phyloP scores from a whole-genome alignment of 2,113 vertebrate species.

The Terrapene triunguis region DNA sequence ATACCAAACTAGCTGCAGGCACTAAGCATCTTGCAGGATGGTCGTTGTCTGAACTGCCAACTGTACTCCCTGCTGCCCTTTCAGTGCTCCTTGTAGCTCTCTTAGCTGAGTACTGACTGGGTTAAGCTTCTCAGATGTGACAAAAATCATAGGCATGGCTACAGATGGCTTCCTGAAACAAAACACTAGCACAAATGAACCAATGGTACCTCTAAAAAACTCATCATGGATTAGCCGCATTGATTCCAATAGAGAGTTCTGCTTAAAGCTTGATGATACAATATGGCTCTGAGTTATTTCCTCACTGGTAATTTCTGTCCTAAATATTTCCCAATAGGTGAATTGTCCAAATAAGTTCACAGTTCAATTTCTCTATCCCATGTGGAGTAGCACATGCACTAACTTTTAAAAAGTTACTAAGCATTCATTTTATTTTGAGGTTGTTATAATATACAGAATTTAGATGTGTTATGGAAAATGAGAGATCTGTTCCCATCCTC shows the following conservation, averaged over 20 bases:
- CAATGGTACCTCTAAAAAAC: background rate
- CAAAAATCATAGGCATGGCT: fast-evolving
- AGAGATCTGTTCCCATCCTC: conserved; percentile 52
- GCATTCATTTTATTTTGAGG: background rate
- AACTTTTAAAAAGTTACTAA: background rate
- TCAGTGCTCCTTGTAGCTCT: background rate
- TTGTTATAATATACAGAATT: background rate
- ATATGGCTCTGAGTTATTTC: background rate
- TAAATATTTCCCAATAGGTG: background rate
- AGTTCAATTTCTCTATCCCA: background rate
- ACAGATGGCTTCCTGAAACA: background rate
- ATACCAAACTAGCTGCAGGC: fast-evolving
- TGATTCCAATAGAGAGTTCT: background rate
- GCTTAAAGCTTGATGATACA: background rate
- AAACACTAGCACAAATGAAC: background rate
- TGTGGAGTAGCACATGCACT: background rate
- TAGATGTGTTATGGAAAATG: conserved; percentile 9
- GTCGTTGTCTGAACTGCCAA: background rate
- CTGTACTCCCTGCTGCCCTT: background rate
- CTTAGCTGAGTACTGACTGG: background rate
- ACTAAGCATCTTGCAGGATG: background rate
- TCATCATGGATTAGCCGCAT: fast-evolving
- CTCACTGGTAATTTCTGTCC: background rate
- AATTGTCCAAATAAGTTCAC: background rate
- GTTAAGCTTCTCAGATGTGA: background rate